Base-by-base conservation (phyloP, 2,888 invertebrate species). In the Epinotia demarniana region DNA sequence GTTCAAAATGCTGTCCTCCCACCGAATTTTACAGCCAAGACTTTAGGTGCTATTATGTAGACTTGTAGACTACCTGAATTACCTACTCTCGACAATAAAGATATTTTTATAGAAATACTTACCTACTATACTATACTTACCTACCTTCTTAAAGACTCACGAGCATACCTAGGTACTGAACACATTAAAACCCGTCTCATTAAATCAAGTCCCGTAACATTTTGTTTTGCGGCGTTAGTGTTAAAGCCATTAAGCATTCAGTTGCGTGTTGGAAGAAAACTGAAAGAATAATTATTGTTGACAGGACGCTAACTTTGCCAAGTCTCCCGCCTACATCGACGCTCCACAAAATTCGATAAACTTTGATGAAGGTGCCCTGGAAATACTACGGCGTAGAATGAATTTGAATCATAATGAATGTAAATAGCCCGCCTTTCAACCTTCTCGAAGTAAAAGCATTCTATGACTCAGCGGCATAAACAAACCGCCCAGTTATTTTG, bases 361-460 rank as follows among this genome's bases (percentile, higher is more conserved):
- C 68, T n/a, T 13, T 69, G 23, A 69, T 58, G 68, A 58, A 58
- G 68, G 58, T 60, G 68, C 57, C 33, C 55, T 69, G 68, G 58
- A 75, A 58, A 66, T 53, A 19, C 60, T 67, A 66, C 73, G 67
- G 9, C 75, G 70, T 70, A 72, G 71, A 23, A 70, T 49, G 61
- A 67, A 19, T 64, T 75, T 75, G 75, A 75, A 72, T 75, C 71
- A 78, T 64, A 70, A 78, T 72, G 70, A 77, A 72, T 70, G 70
- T 53, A 72, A 76, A 71, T 76, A 76, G 57, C 61, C 57, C 39
- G 46, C 75, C 39, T 61, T 70, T 33, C 66, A 71, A 75, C 71
- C 70, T 75, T 71, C 71, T 71, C 39, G 75, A 72, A 75, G 71
- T 16, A 72, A 75, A 75, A 72, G 53, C 55, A 46, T 70, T 66